Base-by-base conservation (phyloP, 2,888 invertebrate species). In the Podotricha telesiphe region DNA sequence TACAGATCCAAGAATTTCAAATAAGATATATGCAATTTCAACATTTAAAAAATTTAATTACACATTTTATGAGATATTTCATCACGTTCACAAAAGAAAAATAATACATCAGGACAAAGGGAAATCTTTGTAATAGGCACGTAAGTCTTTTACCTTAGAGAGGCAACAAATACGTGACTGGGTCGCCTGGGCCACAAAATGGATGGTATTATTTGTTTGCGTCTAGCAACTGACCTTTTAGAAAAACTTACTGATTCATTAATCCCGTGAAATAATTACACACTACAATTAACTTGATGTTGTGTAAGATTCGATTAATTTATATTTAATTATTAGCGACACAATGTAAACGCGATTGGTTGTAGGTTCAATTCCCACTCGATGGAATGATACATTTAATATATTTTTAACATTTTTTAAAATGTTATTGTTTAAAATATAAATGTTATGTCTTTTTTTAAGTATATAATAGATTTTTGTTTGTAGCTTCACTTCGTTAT, bases 111-210 rank as follows among this genome's bases (percentile, higher is more conserved):
- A 68, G 40, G 62, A 68, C 61, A 51, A 59, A 70, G 61, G 50
- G 58, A 70, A 70, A 68, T 70, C 65, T 62, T 68, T 67, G 53
- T 67, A 67, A 70, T 70, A 68, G 70, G 64, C 70, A 70, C 70
- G 67, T 61, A 67, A 70, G 70, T 68, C 70, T 68, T 69, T 65
- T 62, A 69, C 71, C 66, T 68, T 69, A 47, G 66, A 51, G 70
- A 70, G 64, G 66, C 63, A 66, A 69, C 48, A 67, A 37, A 66
- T 69, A 71, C 71, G 68, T 71, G 68, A 68, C 68, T 48, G 59
- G 65, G 53, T 40, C 59, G 48, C 28, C 17, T 67, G 17, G 45
- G 56, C 42, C 28, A 47, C 67, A 51, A 47, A 70, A 58, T 59
- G 17, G 64, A 70, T 64, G 47, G 45, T 67, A 47, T 63, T 51